These are phyloP conservation scores for Hyppa rectilinea DNA, from an alignment of 2,888 invertebrate species.

Conservation along the genomic window DNA sequence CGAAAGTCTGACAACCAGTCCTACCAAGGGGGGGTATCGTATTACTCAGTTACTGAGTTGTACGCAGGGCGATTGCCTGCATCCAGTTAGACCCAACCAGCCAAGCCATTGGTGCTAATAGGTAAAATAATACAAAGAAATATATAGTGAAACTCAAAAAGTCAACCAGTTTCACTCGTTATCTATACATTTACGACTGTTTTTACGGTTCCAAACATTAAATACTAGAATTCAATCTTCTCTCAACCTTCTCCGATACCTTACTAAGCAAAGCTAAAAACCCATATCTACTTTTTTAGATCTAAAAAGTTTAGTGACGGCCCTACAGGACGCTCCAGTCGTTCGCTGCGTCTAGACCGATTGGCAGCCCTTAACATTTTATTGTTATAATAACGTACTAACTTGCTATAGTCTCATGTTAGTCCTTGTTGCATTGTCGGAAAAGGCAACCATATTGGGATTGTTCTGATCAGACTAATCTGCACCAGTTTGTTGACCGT, in stretches of 20 bases:
- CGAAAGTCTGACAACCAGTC: too few species aligned
- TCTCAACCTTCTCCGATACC: not conserved
- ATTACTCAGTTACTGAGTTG: too few species aligned
- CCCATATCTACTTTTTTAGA: not conserved
- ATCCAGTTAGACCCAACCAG: too few species aligned
- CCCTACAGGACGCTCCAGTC: slow-evolving; percentile 29
- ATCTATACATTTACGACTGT: not conserved
- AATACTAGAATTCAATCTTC: not conserved
- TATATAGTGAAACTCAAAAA: too few species aligned
- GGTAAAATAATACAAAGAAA: too few species aligned
- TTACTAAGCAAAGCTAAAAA: not conserved
- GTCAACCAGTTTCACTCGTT: not conserved
- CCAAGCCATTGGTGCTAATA: too few species aligned
- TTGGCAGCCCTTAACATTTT: slow-evolving; percentile 43
- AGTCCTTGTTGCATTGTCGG: slow-evolving; percentile 15
- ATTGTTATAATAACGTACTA: slow-evolving; percentile 44
- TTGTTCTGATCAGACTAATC: too few species aligned
- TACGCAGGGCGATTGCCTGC: too few species aligned
- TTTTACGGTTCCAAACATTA: not conserved
- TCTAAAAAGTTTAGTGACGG: not conserved
- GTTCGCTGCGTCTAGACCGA: slow-evolving; percentile 53
- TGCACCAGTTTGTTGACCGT: too few species aligned
- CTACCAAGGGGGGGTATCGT: too few species aligned
- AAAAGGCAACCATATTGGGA: slow-evolving; percentile 1
- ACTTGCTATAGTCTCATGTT: slow-evolving; percentile 42